Evolutionary conservation across 2,888 invertebrate genomes (phyloP), one percentile per base, ranked within the genome.

Genomic region (Pachliopta kotzebuea): DNA sequence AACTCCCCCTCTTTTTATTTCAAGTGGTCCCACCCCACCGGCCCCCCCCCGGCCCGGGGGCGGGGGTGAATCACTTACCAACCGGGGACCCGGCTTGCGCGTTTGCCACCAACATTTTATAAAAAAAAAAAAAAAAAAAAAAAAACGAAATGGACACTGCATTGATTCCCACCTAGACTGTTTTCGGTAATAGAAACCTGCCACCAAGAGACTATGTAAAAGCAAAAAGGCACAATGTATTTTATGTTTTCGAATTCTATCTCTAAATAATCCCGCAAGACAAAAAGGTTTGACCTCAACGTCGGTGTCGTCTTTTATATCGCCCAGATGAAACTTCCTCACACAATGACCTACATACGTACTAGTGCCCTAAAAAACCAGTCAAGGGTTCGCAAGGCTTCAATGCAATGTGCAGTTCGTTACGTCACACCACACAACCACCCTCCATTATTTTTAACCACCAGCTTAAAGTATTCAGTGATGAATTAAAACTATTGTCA

Each of bases 351-450:
- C 50, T 52, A 52, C 50, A 52, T 52, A 52, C 50, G n/a, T 52
- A 23, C 20, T 2, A 21, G 50, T 52, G 50, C 50, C 50, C 50
- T 52, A 21, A 23, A 52, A 21, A 52, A 52, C 50, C 50, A 52
- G 50, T 52, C 50, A 52, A 52, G 50, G 50, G 20, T 52, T 4
- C 14, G 21, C 21, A 52, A 50, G 50, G n/a, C 50, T 45, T 52
- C 50, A 52, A 52, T 52, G 50, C 50, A 52, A 52, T 45, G 45
- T 45, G 7, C 50, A n/a, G 50, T 52, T 52, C 50, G 50, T 52
- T 52, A 52, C 50, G 50, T 52, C 23, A 52, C 50, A 23, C 20
- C 21, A 52, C 50, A 11, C 50, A 52, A 52, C 8, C 45, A 21
- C n/a, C 14, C 9, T 9, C 50, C 21, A 21, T 52, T 23, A n/a